phyloP scores from a whole-genome alignment of 2,888 invertebrate species.

The Eucera pruinosa region DNA sequence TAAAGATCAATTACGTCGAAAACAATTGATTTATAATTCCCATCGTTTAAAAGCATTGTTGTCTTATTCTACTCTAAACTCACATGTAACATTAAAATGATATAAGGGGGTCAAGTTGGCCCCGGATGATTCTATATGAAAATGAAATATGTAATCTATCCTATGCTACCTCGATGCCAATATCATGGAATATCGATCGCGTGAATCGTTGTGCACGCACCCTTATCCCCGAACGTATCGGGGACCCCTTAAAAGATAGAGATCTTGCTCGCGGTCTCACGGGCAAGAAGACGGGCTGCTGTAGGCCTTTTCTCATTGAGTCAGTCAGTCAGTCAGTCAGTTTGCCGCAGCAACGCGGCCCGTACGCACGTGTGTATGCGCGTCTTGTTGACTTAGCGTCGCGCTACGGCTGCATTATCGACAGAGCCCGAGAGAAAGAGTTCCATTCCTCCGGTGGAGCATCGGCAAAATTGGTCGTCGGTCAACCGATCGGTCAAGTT shows the following conservation, averaged over 20 bases:
- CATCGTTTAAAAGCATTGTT: too few species aligned
- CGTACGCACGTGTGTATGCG: conserved; percentile 61
- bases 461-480: conserved; percentile 57
- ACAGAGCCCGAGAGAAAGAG: conserved; percentile 36
- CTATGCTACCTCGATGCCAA: too few species aligned
- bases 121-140: too few species aligned
- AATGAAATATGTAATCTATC: too few species aligned
- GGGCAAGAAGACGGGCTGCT: conserved; percentile 68
- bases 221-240: conserved; percentile 75
- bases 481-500: conserved; percentile 50
- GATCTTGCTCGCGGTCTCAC: conserved; percentile 73
- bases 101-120: too few species aligned
- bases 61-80: too few species aligned
- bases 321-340: conserved; percentile 82
- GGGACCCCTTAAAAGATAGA: conserved; percentile 73
- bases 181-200: neutral
- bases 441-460: neutral
- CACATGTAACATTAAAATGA: too few species aligned
- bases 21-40: too few species aligned
- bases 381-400: conserved; percentile 26
- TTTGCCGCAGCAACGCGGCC: conserved; percentile 79
- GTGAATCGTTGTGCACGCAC: conserved; percentile 74
- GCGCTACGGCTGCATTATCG: conserved; percentile 46
- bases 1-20: too few species aligned
- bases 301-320: conserved; percentile 80